phyloP scores from a whole-genome alignment of 2,113 vertebrate genomes.

The Ciconia boyciana region DNA sequence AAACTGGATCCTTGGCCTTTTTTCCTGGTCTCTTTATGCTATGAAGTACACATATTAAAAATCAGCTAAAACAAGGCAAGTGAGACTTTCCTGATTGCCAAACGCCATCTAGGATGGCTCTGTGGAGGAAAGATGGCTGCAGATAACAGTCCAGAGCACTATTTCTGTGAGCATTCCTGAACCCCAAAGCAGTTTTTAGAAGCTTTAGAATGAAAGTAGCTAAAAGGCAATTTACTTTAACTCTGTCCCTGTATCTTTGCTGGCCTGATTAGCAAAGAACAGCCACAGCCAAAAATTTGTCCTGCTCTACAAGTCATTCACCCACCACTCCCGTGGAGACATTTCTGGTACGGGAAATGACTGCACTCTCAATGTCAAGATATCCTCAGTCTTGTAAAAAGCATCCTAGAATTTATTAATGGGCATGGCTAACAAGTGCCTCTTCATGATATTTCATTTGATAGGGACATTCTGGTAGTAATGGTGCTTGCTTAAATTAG shows the following conservation, averaged over 20 bases:
- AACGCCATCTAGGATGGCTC: neutral
- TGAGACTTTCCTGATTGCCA: neutral
- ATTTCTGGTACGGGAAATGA: neutral
- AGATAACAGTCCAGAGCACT: neutral
- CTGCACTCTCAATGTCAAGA: neutral
- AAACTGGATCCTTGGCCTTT: neutral
- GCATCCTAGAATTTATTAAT: neutral
- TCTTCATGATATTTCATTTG: neutral
- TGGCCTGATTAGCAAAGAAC: neutral
- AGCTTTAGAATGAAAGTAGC: neutral
- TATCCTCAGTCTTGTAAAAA: neutral
- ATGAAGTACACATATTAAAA: neutral
- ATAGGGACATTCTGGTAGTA: neutral
- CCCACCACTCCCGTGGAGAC: neutral
- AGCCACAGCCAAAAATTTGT: neutral
- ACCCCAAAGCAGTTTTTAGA: neutral
- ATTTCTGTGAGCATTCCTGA: neutral
- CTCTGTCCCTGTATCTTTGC: neutral
- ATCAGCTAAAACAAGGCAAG: neutral
- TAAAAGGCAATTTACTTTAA: neutral
- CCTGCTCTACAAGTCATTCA: neutral
- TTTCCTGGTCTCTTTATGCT: neutral
- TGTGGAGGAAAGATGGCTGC: neutral
- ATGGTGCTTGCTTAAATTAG: neutral
- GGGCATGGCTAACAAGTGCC: neutral